Conservation (phyloP, 2,888 invertebrate species). For the Pseudeuparius sepicola region DNA sequence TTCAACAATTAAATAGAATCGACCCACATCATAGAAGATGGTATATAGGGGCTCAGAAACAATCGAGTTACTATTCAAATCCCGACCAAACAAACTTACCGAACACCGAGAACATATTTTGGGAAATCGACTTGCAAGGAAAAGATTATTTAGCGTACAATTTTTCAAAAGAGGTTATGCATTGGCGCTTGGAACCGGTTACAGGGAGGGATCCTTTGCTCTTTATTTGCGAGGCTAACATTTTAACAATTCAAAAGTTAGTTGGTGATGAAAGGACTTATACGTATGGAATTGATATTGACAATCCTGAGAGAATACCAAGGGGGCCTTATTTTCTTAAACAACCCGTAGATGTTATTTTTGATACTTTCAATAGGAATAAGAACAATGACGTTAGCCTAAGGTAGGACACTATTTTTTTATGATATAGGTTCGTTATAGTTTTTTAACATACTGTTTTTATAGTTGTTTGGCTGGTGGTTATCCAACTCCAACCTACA, state of each 20-base stretch:
- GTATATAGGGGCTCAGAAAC: conserved; percentile 75
- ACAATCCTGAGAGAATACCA: conserved; percentile 70
- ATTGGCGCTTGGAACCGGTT: conserved; percentile 79
- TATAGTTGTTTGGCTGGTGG: conserved; percentile 71
- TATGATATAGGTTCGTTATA: too few species aligned
- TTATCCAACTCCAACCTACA: conserved; percentile 80
- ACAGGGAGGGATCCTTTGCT: conserved; percentile 65
- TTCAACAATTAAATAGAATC: conserved; percentile 67
- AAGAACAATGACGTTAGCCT: conserved; percentile 65
- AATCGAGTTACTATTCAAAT: conserved; percentile 70
- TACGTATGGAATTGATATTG: conserved; percentile 76
- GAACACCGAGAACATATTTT: conserved; percentile 73
- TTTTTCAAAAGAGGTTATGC: conserved; percentile 57
- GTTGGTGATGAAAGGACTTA: conserved; percentile 67
- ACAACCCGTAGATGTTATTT: conserved; percentile 74
- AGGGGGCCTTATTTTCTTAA: conserved; percentile 81
- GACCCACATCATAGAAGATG: conserved; percentile 82
- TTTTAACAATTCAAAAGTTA: conserved; percentile 59
- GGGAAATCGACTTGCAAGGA: conserved; percentile 47
- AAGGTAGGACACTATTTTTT: too few species aligned
- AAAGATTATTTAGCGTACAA: conserved; percentile 73
- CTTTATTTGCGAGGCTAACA: conserved; percentile 82
- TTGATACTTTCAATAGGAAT: conserved; percentile 65
- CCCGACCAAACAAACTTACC: conserved; percentile 74
- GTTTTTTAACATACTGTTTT: conserved; percentile 16